Base-by-base conservation (phyloP, 2,797 vertebrate species). In the Premnoplex brunnescens region DNA sequence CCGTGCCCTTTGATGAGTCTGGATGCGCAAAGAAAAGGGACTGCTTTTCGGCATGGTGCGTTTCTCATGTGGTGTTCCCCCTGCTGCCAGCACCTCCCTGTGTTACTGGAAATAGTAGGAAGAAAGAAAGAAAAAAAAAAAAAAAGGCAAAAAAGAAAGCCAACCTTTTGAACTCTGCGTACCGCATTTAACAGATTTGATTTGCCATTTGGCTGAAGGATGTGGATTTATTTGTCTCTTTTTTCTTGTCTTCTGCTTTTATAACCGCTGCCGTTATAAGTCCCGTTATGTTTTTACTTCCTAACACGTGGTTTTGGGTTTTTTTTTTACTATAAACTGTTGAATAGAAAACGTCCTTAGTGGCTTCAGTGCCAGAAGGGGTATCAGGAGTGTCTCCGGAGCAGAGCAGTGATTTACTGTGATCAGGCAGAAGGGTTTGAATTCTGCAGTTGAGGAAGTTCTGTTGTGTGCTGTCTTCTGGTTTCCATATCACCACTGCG, bases 301-400 rank as follows among this genome's bases (percentile, higher is more conserved):
- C 44, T 69, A 54, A 44, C 4, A 12, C 3, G 1, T 13, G n/a
- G 9, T 36, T 77, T 56, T 27, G 44, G 16, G 5, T 37, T 43
- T 66, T 36, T 36, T 36, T 63, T 15, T 26, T 21, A 15, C 8
- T 26, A 1, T 26, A 59, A 79, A 21, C 32, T 39, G 17, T 71
- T 71, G 48, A 49, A 20, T 24, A 60, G 41, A 52, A 87, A 60
- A 46, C 2, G 2, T 44, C 56, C 4, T 82, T 85, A 4, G 6
- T 62, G 28, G 2, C 17, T 52, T 41, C 26, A 36, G 9, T 91
- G 62, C 24, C 26, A 16, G 56, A 59, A 74, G 8, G 24, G 7
- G 2, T 69, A 37, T 39, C 12, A 6, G 56, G 30, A 63, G 24
- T 32, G 20, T 59, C 12, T 8, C 24, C 0, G 0, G 16, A 52